Conservation (phyloP, 2,888 invertebrate genomes). For the Diarsia dahlii region DNA sequence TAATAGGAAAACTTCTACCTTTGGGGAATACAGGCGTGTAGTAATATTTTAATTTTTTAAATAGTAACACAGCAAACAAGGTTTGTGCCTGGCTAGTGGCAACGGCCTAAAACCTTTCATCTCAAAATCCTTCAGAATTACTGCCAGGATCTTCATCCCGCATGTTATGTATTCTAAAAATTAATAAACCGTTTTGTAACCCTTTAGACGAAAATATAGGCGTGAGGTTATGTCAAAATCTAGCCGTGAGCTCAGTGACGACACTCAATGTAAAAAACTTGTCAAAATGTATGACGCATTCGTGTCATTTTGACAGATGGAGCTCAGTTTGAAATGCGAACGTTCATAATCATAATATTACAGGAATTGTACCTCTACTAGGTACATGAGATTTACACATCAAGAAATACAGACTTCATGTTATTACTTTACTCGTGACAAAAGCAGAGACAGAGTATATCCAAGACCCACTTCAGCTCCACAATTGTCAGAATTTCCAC, state of each 20-base stretch:
- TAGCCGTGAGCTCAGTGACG: background rate
- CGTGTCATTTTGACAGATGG: background rate
- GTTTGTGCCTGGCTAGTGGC: background rate
- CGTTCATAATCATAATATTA: background rate
- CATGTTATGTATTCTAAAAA: background rate
- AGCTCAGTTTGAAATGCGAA: background rate
- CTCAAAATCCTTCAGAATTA: background rate
- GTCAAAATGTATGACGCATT: background rate
- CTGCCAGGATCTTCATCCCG: background rate
- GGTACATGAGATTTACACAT: background rate
- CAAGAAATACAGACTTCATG: background rate
- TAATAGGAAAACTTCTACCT: too few relatives aligned
- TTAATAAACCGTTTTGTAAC: background rate
- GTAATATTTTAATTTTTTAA: background rate
- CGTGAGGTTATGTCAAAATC: background rate
- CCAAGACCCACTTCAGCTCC: background rate
- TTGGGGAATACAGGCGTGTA: too few relatives aligned
- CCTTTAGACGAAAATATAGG: background rate
- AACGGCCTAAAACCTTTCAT: background rate
- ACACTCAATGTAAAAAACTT: background rate
- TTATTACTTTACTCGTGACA: background rate
- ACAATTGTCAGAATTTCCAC: constrained; percentile 31
- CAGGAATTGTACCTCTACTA: background rate
- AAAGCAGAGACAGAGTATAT: background rate
- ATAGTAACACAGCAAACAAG: background rate